phyloP scores from a whole-genome alignment of 2,113 vertebrate genomes.

The Camelus dromedarius region DNA sequence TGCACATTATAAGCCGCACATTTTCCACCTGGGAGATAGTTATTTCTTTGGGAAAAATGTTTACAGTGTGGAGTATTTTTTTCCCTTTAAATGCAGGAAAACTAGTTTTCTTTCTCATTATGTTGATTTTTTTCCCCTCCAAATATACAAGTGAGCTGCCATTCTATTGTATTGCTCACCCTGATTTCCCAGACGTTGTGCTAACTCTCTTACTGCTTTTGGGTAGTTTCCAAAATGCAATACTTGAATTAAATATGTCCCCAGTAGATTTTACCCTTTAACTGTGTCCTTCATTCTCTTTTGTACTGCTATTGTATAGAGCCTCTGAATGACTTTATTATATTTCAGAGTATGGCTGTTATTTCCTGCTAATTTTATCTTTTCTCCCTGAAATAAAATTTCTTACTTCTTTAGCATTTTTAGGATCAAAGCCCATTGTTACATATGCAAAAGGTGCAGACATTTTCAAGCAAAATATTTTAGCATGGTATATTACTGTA shows the following conservation, averaged over 20 bases:
- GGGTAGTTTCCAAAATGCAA: conserved; percentile 49
- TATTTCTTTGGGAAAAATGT: not conserved
- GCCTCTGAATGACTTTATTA: conserved; percentile 48
- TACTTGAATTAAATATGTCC: conserved; percentile 52
- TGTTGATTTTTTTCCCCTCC: not conserved
- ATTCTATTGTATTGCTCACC: conserved; percentile 9
- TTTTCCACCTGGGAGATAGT: conserved; percentile 35
- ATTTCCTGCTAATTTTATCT: conserved; percentile 57
- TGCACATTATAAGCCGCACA: not conserved
- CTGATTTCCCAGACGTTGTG: conserved; percentile 5
- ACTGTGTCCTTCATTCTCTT: not conserved
- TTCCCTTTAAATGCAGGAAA: not conserved
- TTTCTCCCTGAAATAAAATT: conserved; percentile 43
- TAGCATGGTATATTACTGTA: not conserved
- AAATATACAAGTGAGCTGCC: conserved; percentile 7
- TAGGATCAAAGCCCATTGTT: not conserved
- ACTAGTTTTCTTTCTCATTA: conserved; percentile 27
- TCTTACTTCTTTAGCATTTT: conserved; percentile 51
- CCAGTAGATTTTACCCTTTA: conserved; percentile 25
- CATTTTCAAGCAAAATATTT: conserved; percentile 23
- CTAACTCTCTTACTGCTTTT: conserved; percentile 30
- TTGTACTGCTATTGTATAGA: not conserved
- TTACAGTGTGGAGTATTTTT: conserved; percentile 35
- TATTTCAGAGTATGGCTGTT: conserved; percentile 18
- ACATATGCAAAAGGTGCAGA: not conserved